These are phyloP conservation scores for Drosophila rellima DNA, from an alignment of 2,888 invertebrate species.

Conservation along the genomic window DNA sequence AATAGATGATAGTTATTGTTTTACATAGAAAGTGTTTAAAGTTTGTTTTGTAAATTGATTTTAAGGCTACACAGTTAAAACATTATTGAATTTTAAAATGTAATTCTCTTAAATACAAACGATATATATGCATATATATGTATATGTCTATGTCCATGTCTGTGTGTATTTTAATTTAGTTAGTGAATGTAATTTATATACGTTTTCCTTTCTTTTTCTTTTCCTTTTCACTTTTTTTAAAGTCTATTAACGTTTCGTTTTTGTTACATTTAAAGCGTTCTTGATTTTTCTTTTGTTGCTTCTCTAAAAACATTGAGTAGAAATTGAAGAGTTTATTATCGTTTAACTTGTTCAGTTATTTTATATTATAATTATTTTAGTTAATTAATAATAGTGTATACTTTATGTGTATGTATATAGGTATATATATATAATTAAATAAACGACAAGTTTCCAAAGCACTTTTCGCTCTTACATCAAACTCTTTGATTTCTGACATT, in stretches of 20 bases:
- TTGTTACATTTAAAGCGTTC: constrained; percentile 79
- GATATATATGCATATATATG: constrained; percentile 30
- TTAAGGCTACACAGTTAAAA: constrained; percentile 79
- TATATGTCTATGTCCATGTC: constrained; percentile 28
- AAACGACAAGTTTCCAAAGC: constrained; percentile 41
- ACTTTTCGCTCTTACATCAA: constrained; percentile 25
- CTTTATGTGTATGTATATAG: constrained; percentile 31
- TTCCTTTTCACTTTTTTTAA: constrained; percentile 45
- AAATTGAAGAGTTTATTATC: constrained; percentile 61
- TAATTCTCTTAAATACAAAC: constrained; percentile 51
- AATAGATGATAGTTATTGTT: constrained; percentile 24
- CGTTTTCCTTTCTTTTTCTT: constrained; percentile 36
- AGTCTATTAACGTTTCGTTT: constrained; percentile 80
- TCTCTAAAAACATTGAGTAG: constrained; percentile 70
- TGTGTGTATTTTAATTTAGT: constrained; percentile 26
- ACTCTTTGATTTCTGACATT: constrained; percentile 36
- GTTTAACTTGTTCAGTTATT: constrained; percentile 36
- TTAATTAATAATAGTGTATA: constrained; percentile 38
- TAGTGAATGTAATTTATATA: constrained; percentile 42
- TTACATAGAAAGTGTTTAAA: constrained; percentile 35
- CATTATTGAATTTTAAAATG: constrained; percentile 49
- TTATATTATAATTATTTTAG: constrained; percentile 25
- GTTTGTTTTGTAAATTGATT: constrained; percentile 66
- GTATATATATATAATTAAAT: constrained; percentile 26
- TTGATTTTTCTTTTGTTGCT: constrained; percentile 48